Evolutionary conservation across 1,140 invertebrate species (phyloP).

Genomic region (Charaxes varanes): DNA sequence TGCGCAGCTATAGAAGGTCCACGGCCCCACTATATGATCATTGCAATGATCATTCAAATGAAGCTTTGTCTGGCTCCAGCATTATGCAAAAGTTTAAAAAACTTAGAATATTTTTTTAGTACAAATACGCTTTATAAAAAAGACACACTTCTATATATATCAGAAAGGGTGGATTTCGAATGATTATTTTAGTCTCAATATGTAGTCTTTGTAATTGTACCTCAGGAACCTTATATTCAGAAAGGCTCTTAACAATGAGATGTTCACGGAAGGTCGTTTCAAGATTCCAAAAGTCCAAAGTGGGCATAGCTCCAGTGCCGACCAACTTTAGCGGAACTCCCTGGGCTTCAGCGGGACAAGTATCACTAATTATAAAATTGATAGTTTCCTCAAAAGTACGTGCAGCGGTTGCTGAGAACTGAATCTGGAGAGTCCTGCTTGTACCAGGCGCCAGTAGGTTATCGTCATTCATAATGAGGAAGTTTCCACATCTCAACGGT

Average conservation of each 20-base stretch:
- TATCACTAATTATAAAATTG: slow-evolving; percentile 62
- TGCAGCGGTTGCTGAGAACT: slow-evolving; percentile 51
- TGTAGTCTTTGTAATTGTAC: slow-evolving; percentile 21
- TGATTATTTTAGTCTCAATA: too few relatives aligned
- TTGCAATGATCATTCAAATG: too few relatives aligned
- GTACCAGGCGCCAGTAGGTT: slow-evolving; percentile 55
- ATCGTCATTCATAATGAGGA: slow-evolving; percentile 55
- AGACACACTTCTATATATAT: too few relatives aligned
- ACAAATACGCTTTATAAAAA: too few relatives aligned
- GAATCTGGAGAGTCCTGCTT: slow-evolving; percentile 51
- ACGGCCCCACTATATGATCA: too few relatives aligned
- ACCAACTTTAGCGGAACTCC: slow-evolving; percentile 60
- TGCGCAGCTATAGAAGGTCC: too few relatives aligned
- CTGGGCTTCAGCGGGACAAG: slow-evolving; percentile 58
- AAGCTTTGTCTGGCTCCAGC: too few relatives aligned
- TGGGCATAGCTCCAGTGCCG: slow-evolving; percentile 60
- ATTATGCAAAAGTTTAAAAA: too few relatives aligned
- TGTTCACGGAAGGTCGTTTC: slow-evolving; percentile 65
- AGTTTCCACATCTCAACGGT: slow-evolving; percentile 60
- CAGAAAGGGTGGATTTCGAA: too few relatives aligned
- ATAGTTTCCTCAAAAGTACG: slow-evolving; percentile 56
- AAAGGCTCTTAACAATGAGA: slow-evolving; percentile 53
- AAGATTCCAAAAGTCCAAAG: slow-evolving; percentile 62
- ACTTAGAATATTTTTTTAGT: too few relatives aligned
- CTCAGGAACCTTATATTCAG: slow-evolving; percentile 54